Conservation (phyloP, 2,797 vertebrate species). For the Cirrhinus molitorella region DNA sequence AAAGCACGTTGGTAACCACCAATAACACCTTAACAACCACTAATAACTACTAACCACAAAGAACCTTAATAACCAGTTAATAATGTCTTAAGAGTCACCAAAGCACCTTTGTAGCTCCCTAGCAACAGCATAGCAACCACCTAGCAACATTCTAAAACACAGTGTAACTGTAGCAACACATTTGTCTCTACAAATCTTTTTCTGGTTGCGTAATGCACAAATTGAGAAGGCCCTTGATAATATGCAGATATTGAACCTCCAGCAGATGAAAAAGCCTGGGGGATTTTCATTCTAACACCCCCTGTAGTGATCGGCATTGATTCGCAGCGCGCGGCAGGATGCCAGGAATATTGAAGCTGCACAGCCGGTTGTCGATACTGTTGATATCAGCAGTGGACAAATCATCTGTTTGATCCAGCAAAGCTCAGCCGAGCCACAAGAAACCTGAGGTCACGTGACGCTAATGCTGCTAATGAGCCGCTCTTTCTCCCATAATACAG, state of each 20-base stretch:
- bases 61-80: too few species aligned
- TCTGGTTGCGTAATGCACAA: constrained; percentile 4
- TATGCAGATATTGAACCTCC: constrained; percentile 17
- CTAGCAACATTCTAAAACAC: not conserved
- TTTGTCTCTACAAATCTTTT: not conserved
- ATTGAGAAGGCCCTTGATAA: not conserved
- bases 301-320: constrained; percentile 52
- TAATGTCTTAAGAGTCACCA: not conserved
- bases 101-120: too few species aligned
- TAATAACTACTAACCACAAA: not conserved
- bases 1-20: not conserved
- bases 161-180: not conserved
- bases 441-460: not conserved
- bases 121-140: not conserved
- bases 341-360: constrained; percentile 67
- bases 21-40: not conserved
- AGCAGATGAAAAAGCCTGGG: constrained; percentile 10
- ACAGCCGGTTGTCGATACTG: constrained; percentile 68
- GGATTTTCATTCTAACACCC: not conserved
- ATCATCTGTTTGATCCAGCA: constrained; percentile 9
- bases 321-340: not conserved
- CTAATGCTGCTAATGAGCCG: not conserved
- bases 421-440: not conserved
- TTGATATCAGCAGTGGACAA: constrained; percentile 48
- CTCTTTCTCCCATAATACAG: constrained; percentile 19